Evolutionary conservation across 1,140 invertebrate genomes (phyloP).

Genomic region (Drosophila obscura): DNA sequence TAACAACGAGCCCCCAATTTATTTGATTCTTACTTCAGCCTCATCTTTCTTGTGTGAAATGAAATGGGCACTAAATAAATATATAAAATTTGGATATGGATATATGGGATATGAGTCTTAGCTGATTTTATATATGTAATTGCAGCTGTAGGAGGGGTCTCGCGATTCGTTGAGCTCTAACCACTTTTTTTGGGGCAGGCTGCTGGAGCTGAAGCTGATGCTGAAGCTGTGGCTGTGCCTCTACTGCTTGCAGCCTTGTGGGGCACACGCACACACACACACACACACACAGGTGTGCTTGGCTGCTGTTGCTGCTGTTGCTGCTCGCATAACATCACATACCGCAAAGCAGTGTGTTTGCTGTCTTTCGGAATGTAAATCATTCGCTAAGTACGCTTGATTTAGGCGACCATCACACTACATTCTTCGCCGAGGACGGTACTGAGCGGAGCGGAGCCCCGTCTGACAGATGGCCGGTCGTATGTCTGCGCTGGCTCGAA

Average conservation of each 20-base stretch:
- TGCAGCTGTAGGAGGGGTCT: constrained; percentile 53
- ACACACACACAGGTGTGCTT: constrained; percentile 17
- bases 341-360: constrained; percentile 83
- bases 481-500: constrained; percentile 32
- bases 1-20: no score
- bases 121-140: no score
- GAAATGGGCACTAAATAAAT: no score
- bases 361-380: constrained; percentile 84
- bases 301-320: constrained; percentile 44
- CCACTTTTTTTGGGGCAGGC: constrained; percentile 14
- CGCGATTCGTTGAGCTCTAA: constrained; percentile 17
- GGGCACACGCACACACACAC: constrained; percentile 46
- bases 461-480: constrained; percentile 66
- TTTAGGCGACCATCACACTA: constrained; percentile 83
- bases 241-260: constrained; percentile 53
- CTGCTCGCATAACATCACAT: constrained; percentile 83
- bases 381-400: constrained; percentile 84
- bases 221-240: constrained; percentile 1
- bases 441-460: constrained; percentile 18
- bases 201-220: background rate
- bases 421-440: constrained; percentile 65
- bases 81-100: no score
- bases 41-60: background rate
- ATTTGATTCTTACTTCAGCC: no score
- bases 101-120: no score